These are phyloP conservation scores for Ophioderma brevispina DNA, from an alignment of 35 echinoderm and acorn worm genomes.

Conservation along the genomic window DNA sequence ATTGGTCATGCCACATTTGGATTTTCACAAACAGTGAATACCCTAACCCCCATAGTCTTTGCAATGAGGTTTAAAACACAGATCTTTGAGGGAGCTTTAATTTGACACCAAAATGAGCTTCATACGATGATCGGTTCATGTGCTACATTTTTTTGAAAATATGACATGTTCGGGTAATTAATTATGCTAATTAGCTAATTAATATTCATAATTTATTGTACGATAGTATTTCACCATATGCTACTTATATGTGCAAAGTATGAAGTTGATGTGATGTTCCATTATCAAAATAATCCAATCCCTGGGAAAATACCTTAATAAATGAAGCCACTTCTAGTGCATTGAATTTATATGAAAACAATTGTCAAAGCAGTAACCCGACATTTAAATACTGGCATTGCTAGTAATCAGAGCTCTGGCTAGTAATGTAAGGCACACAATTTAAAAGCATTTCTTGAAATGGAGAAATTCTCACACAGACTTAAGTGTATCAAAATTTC, in stretches of 20 bases:
- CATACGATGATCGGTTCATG: neutral
- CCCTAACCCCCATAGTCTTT: neutral
- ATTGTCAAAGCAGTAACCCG: no score
- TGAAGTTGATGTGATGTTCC: no score
- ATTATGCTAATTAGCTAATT: neutral
- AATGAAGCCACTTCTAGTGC: no score
- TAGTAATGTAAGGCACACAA: no score
- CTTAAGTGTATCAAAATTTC: no score
- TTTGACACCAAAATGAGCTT: neutral
- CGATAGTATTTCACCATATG: neutral
- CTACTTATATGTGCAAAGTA: neutral
- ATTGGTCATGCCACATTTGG: neutral
- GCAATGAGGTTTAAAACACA: constrained; percentile 4
- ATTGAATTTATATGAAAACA: no score
- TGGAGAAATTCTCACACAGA: no score
- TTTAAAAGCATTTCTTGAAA: no score
- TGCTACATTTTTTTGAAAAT: neutral
- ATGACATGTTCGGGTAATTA: neutral
- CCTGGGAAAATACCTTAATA: no score
- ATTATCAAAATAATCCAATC: no score
- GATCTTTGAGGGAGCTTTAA: neutral
- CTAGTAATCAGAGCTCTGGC: no score
- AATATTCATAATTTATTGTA: constrained; percentile 3
- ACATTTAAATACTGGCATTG: no score
- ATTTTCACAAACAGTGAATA: neutral